Evolutionary conservation across 2,113 vertebrate species (phyloP).

Genomic region (Phrynosoma platyrhinos): DNA sequence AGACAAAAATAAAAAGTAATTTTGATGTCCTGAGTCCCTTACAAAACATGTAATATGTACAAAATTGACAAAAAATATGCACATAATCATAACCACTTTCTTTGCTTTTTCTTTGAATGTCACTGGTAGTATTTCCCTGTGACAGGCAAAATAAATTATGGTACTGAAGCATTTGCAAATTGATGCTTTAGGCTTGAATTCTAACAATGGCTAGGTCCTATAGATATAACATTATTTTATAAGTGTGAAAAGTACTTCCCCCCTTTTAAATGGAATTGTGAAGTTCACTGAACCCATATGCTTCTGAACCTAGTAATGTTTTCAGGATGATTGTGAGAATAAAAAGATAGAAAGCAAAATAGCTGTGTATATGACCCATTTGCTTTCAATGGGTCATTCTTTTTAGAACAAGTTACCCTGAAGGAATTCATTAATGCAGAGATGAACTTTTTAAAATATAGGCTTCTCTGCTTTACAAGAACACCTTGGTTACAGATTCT

Average conservation of each 20-base stretch:
- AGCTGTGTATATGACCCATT: conserved; percentile 37
- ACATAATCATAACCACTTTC: not conserved
- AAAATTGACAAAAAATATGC: conserved; percentile 37
- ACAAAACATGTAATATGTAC: conserved; percentile 10
- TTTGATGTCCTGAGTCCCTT: conserved; percentile 7
- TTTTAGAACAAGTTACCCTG: conserved; percentile 53
- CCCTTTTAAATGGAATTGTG: conserved; percentile 35
- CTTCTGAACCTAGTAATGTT: conserved; percentile 23
- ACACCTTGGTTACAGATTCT: conserved; percentile 19
- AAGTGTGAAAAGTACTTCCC: conserved; percentile 27
- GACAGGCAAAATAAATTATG: conserved; percentile 40
- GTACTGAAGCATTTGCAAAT: conserved; percentile 20
- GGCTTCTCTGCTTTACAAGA: conserved; percentile 21
- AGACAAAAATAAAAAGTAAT: conserved; percentile 21
- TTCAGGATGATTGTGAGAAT: conserved; percentile 37
- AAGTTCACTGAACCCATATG: conserved; percentile 35
- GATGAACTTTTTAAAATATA: conserved; percentile 36
- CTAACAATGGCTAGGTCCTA: conserved; percentile 5
- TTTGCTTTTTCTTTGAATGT: conserved; percentile 34
- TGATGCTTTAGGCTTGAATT: conserved; percentile 32
- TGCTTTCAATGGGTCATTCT: conserved; percentile 43
- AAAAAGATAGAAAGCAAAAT: conserved; percentile 20
- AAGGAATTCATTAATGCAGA: conserved; percentile 42
- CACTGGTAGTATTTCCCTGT: conserved; percentile 25
- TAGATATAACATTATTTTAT: conserved; percentile 31